Percentiles rank a stretch among this genome's conserved stretches.
Conservation (phyloP, 2,113 vertebrate species). For the Rhea americana region DNA sequence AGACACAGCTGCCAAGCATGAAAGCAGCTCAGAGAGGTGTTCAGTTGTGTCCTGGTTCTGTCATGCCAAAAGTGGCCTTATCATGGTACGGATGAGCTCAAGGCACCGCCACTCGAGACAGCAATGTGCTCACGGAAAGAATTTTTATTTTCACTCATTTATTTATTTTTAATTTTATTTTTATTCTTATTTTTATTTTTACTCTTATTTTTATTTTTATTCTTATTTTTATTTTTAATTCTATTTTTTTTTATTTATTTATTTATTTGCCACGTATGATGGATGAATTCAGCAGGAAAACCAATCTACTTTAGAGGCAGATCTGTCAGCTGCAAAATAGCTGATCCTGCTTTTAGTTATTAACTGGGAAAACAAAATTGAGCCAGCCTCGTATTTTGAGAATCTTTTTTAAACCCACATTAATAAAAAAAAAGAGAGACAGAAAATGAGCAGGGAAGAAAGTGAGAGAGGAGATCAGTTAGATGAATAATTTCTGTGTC, state of each 20-base stretch:
- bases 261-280: conserved; percentile 24
- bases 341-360: conserved; percentile 68
- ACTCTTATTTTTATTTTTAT: too few species aligned
- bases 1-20: background rate
- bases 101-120: background rate
- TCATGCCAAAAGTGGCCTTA: background rate
- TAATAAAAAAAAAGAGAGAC: conserved; percentile 57
- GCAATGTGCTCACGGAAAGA: background rate
- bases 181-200: background rate
- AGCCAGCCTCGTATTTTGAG: conserved; percentile 41
- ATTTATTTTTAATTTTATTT: background rate
- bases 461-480: conserved; percentile 23
- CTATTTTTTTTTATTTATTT: background rate
- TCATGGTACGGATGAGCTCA: background rate
- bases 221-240: too few species aligned
- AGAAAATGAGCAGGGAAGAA: background rate
- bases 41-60: background rate
- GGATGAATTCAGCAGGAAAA: conserved; percentile 61
- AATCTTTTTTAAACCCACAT: conserved; percentile 64
- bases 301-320: conserved; percentile 56
- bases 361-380: conserved; percentile 72
- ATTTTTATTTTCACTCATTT: background rate
- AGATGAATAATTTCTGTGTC: conserved; percentile 66
- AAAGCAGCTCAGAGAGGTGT: background rate
- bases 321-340: conserved; percentile 70